phyloP scores from a whole-genome alignment of 2,113 vertebrate genomes.

The Prionailurus bengalensis region DNA sequence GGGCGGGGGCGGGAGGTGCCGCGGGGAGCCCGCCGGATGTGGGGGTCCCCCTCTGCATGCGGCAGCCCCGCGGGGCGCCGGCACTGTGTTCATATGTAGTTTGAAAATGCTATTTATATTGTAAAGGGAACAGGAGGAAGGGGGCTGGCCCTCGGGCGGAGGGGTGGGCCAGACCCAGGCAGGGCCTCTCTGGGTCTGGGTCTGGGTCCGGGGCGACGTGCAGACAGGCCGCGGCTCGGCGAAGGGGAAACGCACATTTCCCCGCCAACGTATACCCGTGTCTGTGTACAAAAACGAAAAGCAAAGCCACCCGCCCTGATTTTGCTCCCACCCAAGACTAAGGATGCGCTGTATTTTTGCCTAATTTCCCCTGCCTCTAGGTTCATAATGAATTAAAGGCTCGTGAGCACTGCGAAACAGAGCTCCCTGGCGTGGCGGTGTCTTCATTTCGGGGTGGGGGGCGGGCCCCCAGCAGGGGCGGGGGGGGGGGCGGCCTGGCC shows the following conservation, averaged over 20 bases:
- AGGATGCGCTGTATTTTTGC: slow-evolving; percentile 84
- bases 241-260: slow-evolving; percentile 52
- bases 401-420: slow-evolving; percentile 80
- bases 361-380: slow-evolving; percentile 82
- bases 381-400: slow-evolving; percentile 88
- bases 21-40: not conserved
- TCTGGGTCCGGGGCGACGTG: not conserved
- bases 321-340: slow-evolving; percentile 67
- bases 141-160: not conserved
- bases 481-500: fast-evolving
- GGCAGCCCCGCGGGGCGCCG: slow-evolving; percentile 44
- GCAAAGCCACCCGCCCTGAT: slow-evolving; percentile 15
- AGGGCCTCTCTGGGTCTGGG: not conserved
- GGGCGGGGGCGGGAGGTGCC: slow-evolving; percentile 60
- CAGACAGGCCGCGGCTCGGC: not conserved
- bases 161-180: not conserved
- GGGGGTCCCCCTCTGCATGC: slow-evolving; percentile 81
- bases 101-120: slow-evolving; percentile 84
- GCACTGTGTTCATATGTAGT: slow-evolving; percentile 71
- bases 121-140: slow-evolving; percentile 74
- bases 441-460: slow-evolving; percentile 82
- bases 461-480: not conserved
- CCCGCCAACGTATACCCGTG: slow-evolving; percentile 69
- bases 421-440: slow-evolving; percentile 47
- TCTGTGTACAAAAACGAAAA: slow-evolving; percentile 75